A percentile compares a stretch with the other conserved stretches of the same genome.
Evolutionary conservation across 2,113 vertebrate genomes (phyloP).

Genomic region (Coptodon rendalli): DNA sequence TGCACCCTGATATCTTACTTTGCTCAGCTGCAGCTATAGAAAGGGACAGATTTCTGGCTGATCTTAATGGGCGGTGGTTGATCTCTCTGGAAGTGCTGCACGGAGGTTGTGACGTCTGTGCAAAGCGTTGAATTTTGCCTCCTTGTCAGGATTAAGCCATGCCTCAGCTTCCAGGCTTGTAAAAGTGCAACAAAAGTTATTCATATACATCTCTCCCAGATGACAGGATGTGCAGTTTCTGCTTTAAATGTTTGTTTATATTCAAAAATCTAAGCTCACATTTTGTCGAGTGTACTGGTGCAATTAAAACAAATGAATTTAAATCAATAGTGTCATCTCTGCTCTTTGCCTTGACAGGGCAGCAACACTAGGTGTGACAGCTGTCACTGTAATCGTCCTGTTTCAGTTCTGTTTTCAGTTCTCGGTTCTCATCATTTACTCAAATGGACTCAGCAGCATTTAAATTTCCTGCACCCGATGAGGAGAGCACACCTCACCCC

Average conservation of each 20-base stretch:
- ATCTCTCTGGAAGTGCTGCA: neutral
- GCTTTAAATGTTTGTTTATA: neutral
- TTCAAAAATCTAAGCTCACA: neutral
- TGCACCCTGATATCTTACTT: neutral
- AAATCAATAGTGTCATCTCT: neutral
- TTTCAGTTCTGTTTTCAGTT: neutral
- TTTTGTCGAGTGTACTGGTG: neutral
- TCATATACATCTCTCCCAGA: rapidly evolving
- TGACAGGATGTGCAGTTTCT: neutral
- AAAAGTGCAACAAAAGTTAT: neutral
- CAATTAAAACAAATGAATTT: neutral
- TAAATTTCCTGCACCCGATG: neutral
- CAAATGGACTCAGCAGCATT: neutral
- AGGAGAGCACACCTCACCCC: neutral
- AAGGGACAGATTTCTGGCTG: neutral
- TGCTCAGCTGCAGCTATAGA: neutral
- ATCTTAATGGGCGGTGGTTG: rapidly evolving
- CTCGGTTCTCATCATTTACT: neutral
- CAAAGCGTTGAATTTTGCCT: rapidly evolving
- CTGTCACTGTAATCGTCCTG: rapidly evolving
- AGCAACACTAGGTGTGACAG: rapidly evolving
- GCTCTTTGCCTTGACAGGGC: neutral
- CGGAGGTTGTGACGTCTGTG: neutral
- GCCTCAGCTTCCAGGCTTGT: neutral
- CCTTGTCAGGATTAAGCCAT: neutral